Evolutionary conservation across 2,888 invertebrate species (phyloP), one percentile per base, ranked within the genome.

Genomic region (Oligia strigilis): DNA sequence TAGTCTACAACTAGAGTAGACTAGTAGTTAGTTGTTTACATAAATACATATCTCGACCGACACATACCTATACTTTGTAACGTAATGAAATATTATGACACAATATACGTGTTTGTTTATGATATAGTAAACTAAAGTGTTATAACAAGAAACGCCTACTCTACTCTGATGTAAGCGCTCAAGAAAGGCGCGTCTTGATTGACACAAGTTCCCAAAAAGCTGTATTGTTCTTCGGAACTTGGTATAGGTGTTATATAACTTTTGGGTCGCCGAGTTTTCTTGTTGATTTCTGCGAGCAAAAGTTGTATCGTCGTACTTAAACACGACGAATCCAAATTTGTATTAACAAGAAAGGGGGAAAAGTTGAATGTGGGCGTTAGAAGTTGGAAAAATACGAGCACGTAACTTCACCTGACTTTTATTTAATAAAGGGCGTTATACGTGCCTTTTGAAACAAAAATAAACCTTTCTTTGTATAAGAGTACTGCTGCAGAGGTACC

Each of bases 161-260:
- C 84, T 62, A 75, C 40, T 75, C 74, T 75, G 78, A 83, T 83
- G 79, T 72, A 65, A 69, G n/a, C 62, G 75, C 77, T 77, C 62
- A 55, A 80, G 82, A 89, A 87, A 75, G 70, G 78, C 82, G 74
- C 58, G 60, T 67, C 83, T 88, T 92, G 92, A 93, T 91, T 93
- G 93, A 91, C 91, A 90, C 80, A 88, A 92, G 89, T 90, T 92
- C 77, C 83, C 55, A 64, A 80, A 81, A 90, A 92, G 88, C 90
- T 90, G 87, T 90, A 86, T 89, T 91, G 91, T 92, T 91, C 88
- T 89, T 85, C 79, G 81, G 75, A 92, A 93, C 90, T 93, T 91
- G 89, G 91, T 92, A 90, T 90, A 91, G 89, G 92, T 90, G 90
- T 91, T 91, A 93, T 93, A 92, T 91, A 94, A 94, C 92, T 94